Evolutionary conservation across 2,888 invertebrate species (phyloP).

Genomic region (Abrostola triplasia): DNA sequence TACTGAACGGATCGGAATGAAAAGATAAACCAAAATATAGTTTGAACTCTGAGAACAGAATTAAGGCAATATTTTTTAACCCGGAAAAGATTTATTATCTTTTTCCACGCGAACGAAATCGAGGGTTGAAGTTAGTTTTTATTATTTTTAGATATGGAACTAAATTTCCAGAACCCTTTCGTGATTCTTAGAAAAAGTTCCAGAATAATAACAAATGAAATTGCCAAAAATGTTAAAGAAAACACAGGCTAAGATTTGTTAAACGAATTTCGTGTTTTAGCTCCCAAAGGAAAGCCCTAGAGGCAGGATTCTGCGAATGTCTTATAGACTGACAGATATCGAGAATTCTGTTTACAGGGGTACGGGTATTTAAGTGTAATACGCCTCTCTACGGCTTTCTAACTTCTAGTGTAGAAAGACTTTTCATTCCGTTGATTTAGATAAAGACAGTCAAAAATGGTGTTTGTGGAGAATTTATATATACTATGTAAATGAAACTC

Average conservation of each 20-base stretch:
- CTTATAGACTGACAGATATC: background rate
- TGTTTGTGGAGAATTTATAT: too few relatives aligned
- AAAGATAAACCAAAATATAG: too few relatives aligned
- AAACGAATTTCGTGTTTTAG: slow-evolving; percentile 12
- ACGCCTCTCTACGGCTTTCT: background rate
- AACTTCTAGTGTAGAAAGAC: background rate
- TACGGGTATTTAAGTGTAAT: background rate
- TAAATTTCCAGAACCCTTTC: too few relatives aligned
- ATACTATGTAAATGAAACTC: too few relatives aligned
- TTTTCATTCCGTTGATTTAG: background rate
- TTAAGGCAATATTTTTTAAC: too few relatives aligned
- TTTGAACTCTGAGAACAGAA: too few relatives aligned
- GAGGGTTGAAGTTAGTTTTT: too few relatives aligned
- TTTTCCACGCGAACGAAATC: too few relatives aligned
- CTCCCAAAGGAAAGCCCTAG: background rate
- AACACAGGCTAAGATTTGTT: slow-evolving; percentile 4
- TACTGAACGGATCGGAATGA: too few relatives aligned
- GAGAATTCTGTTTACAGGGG: slow-evolving; percentile 2
- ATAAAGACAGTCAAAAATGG: background rate
- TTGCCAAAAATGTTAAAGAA: slow-evolving; percentile 9
- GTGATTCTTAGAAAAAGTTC: too few relatives aligned
- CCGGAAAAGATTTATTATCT: too few relatives aligned
- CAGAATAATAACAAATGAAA: slow-evolving; percentile 5
- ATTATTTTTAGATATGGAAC: too few relatives aligned
- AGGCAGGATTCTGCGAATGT: slow-evolving; percentile 10